Conservation (phyloP, 2,113 vertebrate species). For the Brachyhypopomus occidentalis region DNA sequence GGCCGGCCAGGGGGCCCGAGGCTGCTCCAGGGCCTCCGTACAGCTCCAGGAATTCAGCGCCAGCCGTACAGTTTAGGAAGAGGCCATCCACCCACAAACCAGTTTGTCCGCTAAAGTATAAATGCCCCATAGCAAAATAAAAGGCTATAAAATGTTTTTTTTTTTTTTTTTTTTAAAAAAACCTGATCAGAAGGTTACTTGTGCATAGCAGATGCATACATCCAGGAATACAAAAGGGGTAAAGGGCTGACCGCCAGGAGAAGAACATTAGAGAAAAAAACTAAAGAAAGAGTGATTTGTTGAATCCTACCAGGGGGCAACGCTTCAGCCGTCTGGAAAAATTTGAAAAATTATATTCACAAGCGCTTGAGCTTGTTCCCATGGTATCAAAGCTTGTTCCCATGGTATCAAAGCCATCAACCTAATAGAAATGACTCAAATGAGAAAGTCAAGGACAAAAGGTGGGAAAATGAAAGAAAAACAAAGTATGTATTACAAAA, state of each 20-base stretch:
- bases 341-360: slow-evolving; percentile 44
- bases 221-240: slow-evolving; percentile 46
- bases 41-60: neutral
- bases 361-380: slow-evolving; percentile 22
- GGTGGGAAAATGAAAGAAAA: neutral
- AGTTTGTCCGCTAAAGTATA: slow-evolving; percentile 17
- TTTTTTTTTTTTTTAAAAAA: neutral
- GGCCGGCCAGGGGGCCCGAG: neutral
- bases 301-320: slow-evolving; percentile 58
- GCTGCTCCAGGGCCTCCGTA: neutral
- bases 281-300: neutral
- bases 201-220: slow-evolving; percentile 65
- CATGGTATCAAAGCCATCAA: neutral
- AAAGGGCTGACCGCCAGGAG: slow-evolving; percentile 44
- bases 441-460: neutral
- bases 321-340: slow-evolving; percentile 50
- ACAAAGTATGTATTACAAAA: too few relatives aligned
- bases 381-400: neutral
- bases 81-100: neutral
- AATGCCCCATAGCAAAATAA: slow-evolving; percentile 25
- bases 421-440: neutral
- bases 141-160: slow-evolving; percentile 32
- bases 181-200: slow-evolving; percentile 54
- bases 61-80: neutral
- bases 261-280: slow-evolving; percentile 58